These are phyloP conservation scores for Macaca mulatta DNA, from an alignment of 2,113 vertebrate species.

Conservation along the genomic window DNA sequence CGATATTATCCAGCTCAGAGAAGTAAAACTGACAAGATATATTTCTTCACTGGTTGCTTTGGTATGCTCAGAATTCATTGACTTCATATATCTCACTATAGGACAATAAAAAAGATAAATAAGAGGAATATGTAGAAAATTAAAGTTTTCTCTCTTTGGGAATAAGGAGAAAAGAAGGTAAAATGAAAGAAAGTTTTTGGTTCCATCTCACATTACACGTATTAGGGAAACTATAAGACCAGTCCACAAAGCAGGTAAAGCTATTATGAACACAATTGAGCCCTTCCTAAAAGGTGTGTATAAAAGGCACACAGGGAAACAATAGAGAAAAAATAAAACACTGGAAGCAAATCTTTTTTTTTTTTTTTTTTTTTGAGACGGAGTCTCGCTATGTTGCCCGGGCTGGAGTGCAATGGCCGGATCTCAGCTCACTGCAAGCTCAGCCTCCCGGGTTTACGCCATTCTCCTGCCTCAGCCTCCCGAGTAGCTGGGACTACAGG, in stretches of 20 bases:
- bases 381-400: no score
- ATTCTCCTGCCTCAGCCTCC: no score
- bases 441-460: no score
- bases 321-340: not conserved
- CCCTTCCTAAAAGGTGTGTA: not conserved
- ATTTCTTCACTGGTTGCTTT: not conserved
- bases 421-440: no score
- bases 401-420: no score
- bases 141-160: not conserved
- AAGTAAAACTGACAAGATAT: not conserved
- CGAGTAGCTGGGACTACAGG: no score
- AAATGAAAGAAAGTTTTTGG: not conserved
- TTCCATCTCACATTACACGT: not conserved
- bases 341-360: not conserved
- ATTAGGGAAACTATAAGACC: not conserved
- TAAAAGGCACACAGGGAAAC: not conserved
- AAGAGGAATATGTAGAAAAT: not conserved
- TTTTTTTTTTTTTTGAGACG: no score
- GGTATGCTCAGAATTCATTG: not conserved
- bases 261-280: not conserved
- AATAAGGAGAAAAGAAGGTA: not conserved
- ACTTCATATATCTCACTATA: not conserved
- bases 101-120: not conserved
- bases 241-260: not conserved
- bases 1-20: not conserved